Base-by-base conservation (phyloP, 2,888 invertebrate genomes). In the Antheraea yamamai region DNA sequence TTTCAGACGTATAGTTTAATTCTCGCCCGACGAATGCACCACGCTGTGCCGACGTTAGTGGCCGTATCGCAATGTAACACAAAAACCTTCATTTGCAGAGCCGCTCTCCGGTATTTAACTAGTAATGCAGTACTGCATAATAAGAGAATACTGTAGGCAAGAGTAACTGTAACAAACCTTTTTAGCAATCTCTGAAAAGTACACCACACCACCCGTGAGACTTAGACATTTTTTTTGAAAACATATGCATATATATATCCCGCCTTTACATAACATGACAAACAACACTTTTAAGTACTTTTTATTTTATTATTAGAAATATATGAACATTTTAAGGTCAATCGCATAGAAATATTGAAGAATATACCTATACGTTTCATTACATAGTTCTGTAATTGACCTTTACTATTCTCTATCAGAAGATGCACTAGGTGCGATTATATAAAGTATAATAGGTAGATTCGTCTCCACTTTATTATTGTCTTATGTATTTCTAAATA, bases 61-160 rank as follows among this genome's bases (percentile, higher is more conserved):
- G 81, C 81, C 79, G 76, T 77, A 81, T 81, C 80, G 84, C 83
- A 79, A 78, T 79, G 84, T 82, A 86, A 87, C 86, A 89, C 89
- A 90, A 91, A 92, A 92, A 91, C 89, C 84, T 89, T 91, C 90
- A 93, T 94, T 93, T 93, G 89, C 93, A 91, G 92, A 90, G 90
- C 88, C 85, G 85, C 89, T 87, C 87, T 84, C 82, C 84, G 81
- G 89, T 91, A 90, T 92, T 92, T 92, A 92, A 90, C 88, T 88
- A 90, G 89, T 90, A 90, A 90, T 91, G 89, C 87, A 85, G 85
- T 87, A 84, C 87, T 83, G 91, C 88, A 90, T 91, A 91, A 90
- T 91, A 91, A 89, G 87, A 84, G 89, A 89, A 89, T 85, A 88
- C 89, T 82, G 76, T 76, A 74, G 77, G 86, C 88, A 91, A 91